Conservation (phyloP, 2,797 vertebrate genomes). For the Scolopax bukidnonensis region DNA sequence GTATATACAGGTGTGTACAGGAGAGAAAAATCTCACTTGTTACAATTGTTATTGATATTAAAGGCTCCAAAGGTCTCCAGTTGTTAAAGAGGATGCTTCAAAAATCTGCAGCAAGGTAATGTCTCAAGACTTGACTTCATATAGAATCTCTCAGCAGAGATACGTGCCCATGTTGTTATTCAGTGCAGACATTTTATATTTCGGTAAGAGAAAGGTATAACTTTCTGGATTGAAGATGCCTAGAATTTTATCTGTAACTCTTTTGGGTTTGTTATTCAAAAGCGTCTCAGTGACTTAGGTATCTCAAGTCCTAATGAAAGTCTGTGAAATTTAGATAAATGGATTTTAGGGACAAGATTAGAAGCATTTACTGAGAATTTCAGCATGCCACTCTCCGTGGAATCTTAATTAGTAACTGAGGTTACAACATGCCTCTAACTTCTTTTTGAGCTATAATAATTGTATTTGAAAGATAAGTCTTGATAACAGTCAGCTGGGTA, state of each 20-base stretch:
- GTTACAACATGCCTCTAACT: background rate
- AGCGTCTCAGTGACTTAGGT: background rate
- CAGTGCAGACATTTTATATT: background rate
- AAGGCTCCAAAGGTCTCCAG: background rate
- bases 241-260: background rate
- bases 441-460: background rate
- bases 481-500: background rate
- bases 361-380: conserved; percentile 5
- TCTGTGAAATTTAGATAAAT: conserved; percentile 13
- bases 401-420: conserved; percentile 4
- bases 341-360: conserved; percentile 25
- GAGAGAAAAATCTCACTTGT: background rate
- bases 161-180: background rate
- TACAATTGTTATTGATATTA: background rate
- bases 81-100: background rate
- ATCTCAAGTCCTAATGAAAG: background rate
- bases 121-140: background rate
- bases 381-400: background rate
- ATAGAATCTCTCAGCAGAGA: background rate
- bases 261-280: conserved; percentile 7
- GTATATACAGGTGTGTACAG: background rate
- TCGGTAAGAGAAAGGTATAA: background rate
- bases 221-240: background rate
- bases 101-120: background rate
- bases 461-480: background rate